Conservation (phyloP, 2,113 vertebrate species). For the Coturnix japonica region DNA sequence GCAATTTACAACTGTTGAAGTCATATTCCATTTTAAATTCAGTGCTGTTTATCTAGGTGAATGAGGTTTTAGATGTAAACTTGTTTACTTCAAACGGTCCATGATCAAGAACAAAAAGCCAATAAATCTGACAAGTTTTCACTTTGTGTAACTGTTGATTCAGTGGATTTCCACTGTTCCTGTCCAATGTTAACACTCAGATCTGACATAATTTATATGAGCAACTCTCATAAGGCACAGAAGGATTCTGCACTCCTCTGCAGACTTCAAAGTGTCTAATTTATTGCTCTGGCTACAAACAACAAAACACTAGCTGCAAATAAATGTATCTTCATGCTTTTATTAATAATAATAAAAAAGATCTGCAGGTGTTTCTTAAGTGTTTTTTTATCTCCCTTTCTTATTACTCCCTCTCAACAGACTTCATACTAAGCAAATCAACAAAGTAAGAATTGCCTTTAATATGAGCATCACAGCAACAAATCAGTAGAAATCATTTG, state of each 20-base stretch:
- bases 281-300: constrained; percentile 61
- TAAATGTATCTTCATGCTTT: constrained; percentile 17
- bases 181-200: constrained; percentile 27
- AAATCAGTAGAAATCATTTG: background rate
- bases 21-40: constrained; percentile 44
- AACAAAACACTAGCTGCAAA: constrained; percentile 64
- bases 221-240: constrained; percentile 51
- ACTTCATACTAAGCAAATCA: background rate
- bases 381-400: background rate
- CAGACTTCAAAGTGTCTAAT: constrained; percentile 66
- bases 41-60: constrained; percentile 64
- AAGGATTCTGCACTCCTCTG: constrained; percentile 60
- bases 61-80: constrained; percentile 58
- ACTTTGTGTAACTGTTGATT: constrained; percentile 49
- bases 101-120: constrained; percentile 65
- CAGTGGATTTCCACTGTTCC: constrained; percentile 31
- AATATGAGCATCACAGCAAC: background rate
- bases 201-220: constrained; percentile 46
- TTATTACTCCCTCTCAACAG: background rate
- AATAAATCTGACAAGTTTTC: constrained; percentile 69
- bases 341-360: background rate
- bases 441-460: background rate
- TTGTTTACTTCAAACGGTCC: constrained; percentile 68
- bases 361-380: constrained; percentile 27
- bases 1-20: constrained; percentile 41